phyloP scores from a whole-genome alignment of 2,113 vertebrate species.

The Mirza zaza region DNA sequence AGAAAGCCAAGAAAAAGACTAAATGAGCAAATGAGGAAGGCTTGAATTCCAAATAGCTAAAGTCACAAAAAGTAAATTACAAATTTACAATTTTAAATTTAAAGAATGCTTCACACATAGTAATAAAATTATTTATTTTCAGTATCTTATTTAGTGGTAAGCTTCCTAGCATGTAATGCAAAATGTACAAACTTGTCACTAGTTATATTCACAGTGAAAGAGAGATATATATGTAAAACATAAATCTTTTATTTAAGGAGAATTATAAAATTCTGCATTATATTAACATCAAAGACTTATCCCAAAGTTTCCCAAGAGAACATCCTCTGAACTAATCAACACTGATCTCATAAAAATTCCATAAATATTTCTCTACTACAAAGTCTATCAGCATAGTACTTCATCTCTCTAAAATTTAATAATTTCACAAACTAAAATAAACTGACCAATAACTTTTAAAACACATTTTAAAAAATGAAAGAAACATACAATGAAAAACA shows the following conservation, averaged over 20 bases:
- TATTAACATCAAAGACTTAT: background rate
- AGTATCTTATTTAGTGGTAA: slow-evolving; percentile 1
- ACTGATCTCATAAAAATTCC: background rate
- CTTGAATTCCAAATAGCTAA: background rate
- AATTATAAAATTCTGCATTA: slow-evolving; percentile 20
- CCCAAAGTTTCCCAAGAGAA: background rate
- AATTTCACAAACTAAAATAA: slow-evolving; percentile 38
- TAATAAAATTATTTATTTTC: background rate
- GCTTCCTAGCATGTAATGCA: background rate
- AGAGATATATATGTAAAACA: background rate
- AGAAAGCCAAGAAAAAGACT: background rate
- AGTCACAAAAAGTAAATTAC: background rate
- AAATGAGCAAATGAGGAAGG: background rate
- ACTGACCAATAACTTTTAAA: slow-evolving; percentile 11
- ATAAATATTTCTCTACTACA: background rate
- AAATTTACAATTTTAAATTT: slow-evolving; percentile 17
- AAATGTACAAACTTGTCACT: background rate
- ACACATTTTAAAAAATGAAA: background rate
- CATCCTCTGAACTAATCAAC: background rate
- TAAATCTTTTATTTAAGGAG: background rate
- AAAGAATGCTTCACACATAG: background rate
- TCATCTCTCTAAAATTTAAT: background rate
- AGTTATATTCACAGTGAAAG: background rate
- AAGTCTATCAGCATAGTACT: slow-evolving; percentile 11
- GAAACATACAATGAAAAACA: slow-evolving; percentile 30